These are phyloP conservation scores for Aphelenchoides avenae DNA, from an alignment of 1,140 invertebrate species.

Conservation along the genomic window DNA sequence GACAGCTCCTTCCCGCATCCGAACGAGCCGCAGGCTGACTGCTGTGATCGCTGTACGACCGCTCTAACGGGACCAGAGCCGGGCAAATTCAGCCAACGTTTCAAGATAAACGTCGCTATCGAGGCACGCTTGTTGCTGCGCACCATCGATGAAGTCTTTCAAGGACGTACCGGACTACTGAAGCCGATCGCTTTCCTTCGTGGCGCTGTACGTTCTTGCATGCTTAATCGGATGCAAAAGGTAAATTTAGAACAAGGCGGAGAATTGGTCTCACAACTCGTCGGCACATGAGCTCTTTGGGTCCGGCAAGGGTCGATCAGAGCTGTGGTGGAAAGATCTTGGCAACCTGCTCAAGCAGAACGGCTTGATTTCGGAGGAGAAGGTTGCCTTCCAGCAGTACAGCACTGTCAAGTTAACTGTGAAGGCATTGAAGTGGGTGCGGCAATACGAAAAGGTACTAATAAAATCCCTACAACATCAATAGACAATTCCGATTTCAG, in stretches of 20 bases:
- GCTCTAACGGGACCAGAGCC: neutral
- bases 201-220: conserved; percentile 12
- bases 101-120: neutral
- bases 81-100: neutral
- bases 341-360: conserved; percentile 25
- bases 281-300: conserved; percentile 10
- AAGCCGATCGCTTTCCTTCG: conserved; percentile 28
- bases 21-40: conserved; percentile 16
- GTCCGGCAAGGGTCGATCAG: conserved; percentile 13
- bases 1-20: conserved; percentile 20
- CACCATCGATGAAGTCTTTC: conserved; percentile 15
- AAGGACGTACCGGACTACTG: conserved; percentile 12
- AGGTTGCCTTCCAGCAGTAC: conserved; percentile 16
- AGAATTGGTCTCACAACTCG: neutral
- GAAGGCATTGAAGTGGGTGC: conserved; percentile 20
- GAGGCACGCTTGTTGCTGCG: conserved; percentile 15
- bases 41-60: conserved; percentile 31
- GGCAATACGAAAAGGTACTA: conserved; percentile 10
- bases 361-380: conserved; percentile 21
- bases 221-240: neutral
- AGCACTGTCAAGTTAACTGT: conserved; percentile 17
- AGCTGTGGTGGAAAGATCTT: conserved; percentile 25
- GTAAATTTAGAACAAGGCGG: neutral
- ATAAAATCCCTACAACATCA: conserved; percentile 1
- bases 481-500: conserved; percentile 11